Percentiles rank a stretch among this genome's conserved stretches.
Conservation (phyloP, 2,888 invertebrate species). For the Trichogramma dendrolimi region DNA sequence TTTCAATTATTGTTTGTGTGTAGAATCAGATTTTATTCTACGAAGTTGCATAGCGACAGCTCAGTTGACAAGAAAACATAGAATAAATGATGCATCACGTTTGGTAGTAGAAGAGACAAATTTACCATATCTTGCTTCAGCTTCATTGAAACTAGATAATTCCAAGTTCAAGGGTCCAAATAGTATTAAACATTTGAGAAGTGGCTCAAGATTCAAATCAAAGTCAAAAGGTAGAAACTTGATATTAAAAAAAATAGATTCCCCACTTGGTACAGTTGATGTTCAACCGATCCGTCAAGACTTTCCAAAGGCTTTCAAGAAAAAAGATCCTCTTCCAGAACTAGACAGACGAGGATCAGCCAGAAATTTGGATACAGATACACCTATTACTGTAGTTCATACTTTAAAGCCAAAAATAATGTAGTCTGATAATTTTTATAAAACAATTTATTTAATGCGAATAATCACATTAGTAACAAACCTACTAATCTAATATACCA, state of each 20-base stretch:
- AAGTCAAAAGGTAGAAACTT: constrained; percentile 28
- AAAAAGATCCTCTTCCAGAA: constrained; percentile 40
- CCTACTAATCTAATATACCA: constrained; percentile 16
- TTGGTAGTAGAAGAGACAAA: constrained; percentile 16
- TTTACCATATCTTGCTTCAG: constrained; percentile 26
- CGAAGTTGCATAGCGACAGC: constrained; percentile 46
- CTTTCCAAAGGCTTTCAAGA: constrained; percentile 36
- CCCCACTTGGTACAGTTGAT: constrained; percentile 41
- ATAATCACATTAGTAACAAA: constrained; percentile 16
- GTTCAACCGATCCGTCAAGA: constrained; percentile 35
- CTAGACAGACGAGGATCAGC: constrained; percentile 30
- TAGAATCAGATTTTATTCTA: constrained; percentile 43
- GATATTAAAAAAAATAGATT: constrained; percentile 32
- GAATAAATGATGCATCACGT: constrained; percentile 29
- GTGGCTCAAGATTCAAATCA: constrained; percentile 12
- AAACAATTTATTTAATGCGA: constrained; percentile 23
- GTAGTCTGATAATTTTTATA: constrained; percentile 12
- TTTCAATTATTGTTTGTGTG: background rate
- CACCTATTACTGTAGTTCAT: constrained; percentile 40
- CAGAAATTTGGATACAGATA: constrained; percentile 32
- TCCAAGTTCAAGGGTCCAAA: constrained; percentile 21
- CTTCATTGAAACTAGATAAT: constrained; percentile 19
- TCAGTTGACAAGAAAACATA: constrained; percentile 39
- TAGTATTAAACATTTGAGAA: constrained; percentile 24
- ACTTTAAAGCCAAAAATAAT: constrained; percentile 17